Evolutionary conservation across 2,888 invertebrate species (phyloP).

Genomic region (Watsonalla binaria): DNA sequence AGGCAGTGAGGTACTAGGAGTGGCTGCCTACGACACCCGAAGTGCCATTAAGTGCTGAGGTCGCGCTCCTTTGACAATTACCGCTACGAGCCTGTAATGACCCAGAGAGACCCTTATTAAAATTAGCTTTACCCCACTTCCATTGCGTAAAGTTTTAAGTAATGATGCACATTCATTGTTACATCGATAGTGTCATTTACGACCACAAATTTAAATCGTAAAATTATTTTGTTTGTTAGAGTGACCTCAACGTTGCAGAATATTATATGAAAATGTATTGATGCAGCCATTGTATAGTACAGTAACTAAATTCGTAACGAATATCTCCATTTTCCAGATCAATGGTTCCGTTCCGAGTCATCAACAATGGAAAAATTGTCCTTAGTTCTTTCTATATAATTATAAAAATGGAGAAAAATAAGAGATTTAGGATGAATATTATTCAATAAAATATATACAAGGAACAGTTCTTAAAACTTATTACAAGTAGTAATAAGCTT

Average conservation of each 20-base stretch:
- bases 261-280: too few species aligned
- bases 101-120: constrained; percentile 69
- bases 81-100: constrained; percentile 64
- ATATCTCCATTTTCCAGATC: too few species aligned
- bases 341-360: too few species aligned
- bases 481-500: too few species aligned
- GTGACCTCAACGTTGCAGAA: constrained; percentile 2
- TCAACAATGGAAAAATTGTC: too few species aligned
- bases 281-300: too few species aligned
- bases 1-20: constrained; percentile 28
- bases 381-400: too few species aligned
- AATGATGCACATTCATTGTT: constrained; percentile 67
- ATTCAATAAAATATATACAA: too few species aligned
- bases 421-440: too few species aligned
- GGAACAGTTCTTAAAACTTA: too few species aligned
- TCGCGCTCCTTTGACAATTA: constrained; percentile 57
- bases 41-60: constrained; percentile 57
- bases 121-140: constrained; percentile 60
- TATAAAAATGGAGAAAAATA: too few species aligned
- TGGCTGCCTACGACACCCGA: constrained; percentile 45
- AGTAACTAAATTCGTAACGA: too few species aligned
- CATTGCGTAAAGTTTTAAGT: constrained; percentile 59
- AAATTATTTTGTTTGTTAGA: constrained; percentile 17
- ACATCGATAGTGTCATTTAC: constrained; percentile 54
- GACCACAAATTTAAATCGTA: constrained; percentile 24